A percentile compares a stretch with the other conserved stretches of the same genome.
These are phyloP conservation scores for Melieria crassipennis DNA, from an alignment of 2,888 invertebrate species.

Conservation along the genomic window DNA sequence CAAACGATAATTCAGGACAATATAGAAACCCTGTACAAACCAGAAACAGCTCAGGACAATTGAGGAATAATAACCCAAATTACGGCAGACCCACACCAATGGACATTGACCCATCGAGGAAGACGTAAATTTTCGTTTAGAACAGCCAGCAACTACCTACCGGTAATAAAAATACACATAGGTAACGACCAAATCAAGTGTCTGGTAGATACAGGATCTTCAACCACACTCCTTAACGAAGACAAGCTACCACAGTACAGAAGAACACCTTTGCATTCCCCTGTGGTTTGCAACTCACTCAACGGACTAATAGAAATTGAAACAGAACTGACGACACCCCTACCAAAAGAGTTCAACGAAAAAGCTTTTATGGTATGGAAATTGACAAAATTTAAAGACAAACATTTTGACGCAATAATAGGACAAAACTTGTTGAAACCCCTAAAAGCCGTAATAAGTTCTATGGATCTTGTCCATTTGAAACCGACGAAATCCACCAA, in stretches of 20 bases:
- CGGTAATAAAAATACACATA: slow-evolving; percentile 24
- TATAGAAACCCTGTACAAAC: neutral
- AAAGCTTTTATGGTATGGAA: slow-evolving; percentile 12
- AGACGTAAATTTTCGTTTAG: slow-evolving; percentile 33
- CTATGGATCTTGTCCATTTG: slow-evolving; percentile 3
- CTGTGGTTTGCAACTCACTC: neutral
- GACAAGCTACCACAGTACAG: neutral
- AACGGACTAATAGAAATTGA: neutral
- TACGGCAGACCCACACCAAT: neutral
- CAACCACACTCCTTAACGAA: neutral
- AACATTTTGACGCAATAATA: slow-evolving; percentile 24
- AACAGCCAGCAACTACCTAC: slow-evolving; percentile 19
- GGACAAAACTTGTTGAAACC: slow-evolving; percentile 28
- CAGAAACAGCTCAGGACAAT: neutral
- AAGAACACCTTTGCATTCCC: neutral
- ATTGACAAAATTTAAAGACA: slow-evolving; percentile 21
- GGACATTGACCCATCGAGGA: slow-evolving; percentile 15
- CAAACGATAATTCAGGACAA: neutral
- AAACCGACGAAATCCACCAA: slow-evolving; percentile 11
- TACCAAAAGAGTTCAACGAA: slow-evolving; percentile 23
- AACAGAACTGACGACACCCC: slow-evolving; percentile 17
- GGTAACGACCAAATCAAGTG: neutral
- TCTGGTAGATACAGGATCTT: neutral
- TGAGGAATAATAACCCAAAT: too few species aligned
- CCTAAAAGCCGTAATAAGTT: slow-evolving; percentile 21